Percentiles rank a stretch among this genome's conserved stretches.
Conservation (phyloP, 2,113 vertebrate genomes). For the Mungos mungo region DNA sequence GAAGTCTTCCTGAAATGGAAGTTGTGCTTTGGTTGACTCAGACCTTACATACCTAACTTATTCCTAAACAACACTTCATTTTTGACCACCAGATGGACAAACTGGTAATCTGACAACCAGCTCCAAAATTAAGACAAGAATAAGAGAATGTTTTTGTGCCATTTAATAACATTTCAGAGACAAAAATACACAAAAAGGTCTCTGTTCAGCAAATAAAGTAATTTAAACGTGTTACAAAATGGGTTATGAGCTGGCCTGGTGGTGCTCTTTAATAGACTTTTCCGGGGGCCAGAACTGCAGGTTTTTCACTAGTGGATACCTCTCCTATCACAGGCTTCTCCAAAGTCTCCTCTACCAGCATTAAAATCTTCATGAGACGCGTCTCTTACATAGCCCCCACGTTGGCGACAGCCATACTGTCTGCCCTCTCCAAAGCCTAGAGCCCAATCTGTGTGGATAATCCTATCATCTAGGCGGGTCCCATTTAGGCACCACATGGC, state of each 20-base stretch:
- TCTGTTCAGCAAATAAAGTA: neutral
- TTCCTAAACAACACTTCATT: slow-evolving; percentile 10
- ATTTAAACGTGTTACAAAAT: neutral
- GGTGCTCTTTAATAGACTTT: neutral
- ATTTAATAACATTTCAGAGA: slow-evolving; percentile 47
- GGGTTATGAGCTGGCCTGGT: neutral
- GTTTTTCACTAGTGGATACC: neutral
- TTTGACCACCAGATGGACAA: neutral
- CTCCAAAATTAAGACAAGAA: slow-evolving; percentile 34
- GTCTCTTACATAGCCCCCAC: slow-evolving; percentile 87
- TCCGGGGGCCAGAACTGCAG: neutral
- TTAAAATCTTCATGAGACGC: slow-evolving; percentile 86
- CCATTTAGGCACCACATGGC: slow-evolving; percentile 88
- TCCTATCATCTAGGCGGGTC: slow-evolving; percentile 86
- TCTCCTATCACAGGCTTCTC: neutral
- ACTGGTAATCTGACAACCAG: neutral
- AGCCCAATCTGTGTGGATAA: slow-evolving; percentile 88
- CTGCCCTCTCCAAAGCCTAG: slow-evolving; percentile 87
- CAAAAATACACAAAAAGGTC: neutral
- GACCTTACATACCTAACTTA: neutral
- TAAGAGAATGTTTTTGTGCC: neutral
- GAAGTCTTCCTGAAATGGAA: slow-evolving; percentile 9
- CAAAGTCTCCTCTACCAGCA: slow-evolving; percentile 84
- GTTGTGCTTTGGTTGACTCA: neutral
- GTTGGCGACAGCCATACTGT: slow-evolving; percentile 85